These are phyloP conservation scores for Galerucella calmariensis DNA, from an alignment of 2,888 invertebrate genomes.

Conservation along the genomic window DNA sequence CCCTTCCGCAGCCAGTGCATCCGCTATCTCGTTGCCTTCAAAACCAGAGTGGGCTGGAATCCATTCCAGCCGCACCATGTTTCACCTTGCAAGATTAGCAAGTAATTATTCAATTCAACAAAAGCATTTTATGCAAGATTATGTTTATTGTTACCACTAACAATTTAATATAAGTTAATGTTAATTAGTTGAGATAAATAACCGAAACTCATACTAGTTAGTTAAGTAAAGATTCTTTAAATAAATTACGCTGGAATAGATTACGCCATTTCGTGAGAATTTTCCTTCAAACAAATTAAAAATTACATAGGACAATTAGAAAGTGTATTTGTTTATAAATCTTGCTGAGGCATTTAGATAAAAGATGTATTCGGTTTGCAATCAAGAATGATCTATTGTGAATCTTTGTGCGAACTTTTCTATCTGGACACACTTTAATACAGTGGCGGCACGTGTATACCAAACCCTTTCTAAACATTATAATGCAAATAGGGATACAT, in stretches of 20 bases:
- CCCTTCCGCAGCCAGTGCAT: too few species aligned
- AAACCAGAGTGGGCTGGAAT: too few species aligned
- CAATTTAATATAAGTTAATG: not conserved
- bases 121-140: too few species aligned
- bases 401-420: conserved; percentile 1
- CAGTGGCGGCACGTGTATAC: not conserved
- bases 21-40: too few species aligned
- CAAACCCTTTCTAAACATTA: not conserved
- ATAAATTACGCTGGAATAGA: conserved; percentile 23
- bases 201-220: conserved; percentile 1
- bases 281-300: conserved; percentile 28
- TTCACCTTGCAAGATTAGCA: too few species aligned
- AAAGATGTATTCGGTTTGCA: conserved; percentile 1
- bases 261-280: conserved; percentile 33
- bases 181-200: not conserved
- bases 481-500: too few species aligned
- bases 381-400: conserved; percentile 7
- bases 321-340: conserved; percentile 29
- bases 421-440: not conserved
- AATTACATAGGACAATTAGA: conserved; percentile 29
- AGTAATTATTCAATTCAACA: too few species aligned
- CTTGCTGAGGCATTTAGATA: not conserved
- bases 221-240: conserved; percentile 16
- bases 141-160: too few species aligned
- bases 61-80: too few species aligned